A percentile compares a stretch with the other conserved stretches of the same genome.
Conservation (phyloP, 2,113 vertebrate genomes). For the Cheilinus undulatus region DNA sequence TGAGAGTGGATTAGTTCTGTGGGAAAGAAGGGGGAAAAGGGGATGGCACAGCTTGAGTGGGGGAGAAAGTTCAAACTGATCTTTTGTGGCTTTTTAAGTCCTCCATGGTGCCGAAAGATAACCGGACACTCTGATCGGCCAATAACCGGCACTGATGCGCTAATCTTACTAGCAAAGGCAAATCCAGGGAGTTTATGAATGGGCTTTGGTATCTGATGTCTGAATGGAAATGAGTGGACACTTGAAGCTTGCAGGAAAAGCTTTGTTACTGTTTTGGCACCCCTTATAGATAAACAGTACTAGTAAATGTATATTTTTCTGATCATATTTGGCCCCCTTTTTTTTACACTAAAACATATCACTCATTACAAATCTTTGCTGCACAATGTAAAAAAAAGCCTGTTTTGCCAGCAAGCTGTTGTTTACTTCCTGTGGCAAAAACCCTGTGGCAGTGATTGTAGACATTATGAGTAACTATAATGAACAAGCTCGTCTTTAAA, state of each 20-base stretch:
- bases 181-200: conserved; percentile 65
- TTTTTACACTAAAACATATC: no score
- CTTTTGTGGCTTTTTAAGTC: conserved; percentile 74
- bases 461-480: no score
- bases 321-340: no score
- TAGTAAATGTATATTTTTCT: no score
- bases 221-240: conserved; percentile 63
- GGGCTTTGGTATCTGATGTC: conserved; percentile 69
- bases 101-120: conserved; percentile 70
- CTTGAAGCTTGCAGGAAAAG: conserved; percentile 47
- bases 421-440: no score
- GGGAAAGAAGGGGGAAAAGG: conserved; percentile 67
- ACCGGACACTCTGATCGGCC: conserved; percentile 57
- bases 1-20: conserved; percentile 83
- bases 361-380: no score
- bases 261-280: no score
- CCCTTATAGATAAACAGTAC: no score
- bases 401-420: no score
- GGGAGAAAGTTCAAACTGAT: conserved; percentile 75
- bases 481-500: no score
- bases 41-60: conserved; percentile 60
- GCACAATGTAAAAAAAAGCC: no score
- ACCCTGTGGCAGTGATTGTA: no score
- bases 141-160: conserved; percentile 39
- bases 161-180: conserved; percentile 70